A percentile compares a stretch with the other conserved stretches of the same genome.
Conservation (phyloP, 2,113 vertebrate species). For the Poeciliopsis prolifica region DNA sequence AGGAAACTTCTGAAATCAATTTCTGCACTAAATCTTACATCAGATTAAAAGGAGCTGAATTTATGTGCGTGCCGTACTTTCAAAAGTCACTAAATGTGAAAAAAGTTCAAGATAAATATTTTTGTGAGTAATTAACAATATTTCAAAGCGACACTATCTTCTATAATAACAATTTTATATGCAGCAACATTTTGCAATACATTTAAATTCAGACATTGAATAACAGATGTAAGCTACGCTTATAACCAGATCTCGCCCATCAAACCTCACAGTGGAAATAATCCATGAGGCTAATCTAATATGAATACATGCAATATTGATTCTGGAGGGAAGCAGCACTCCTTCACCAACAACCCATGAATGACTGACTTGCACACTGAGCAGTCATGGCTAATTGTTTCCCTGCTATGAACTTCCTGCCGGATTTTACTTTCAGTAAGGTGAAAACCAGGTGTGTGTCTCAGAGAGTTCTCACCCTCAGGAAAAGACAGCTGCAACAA, state of each 20-base stretch:
- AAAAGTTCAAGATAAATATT: background rate
- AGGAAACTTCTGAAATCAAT: background rate
- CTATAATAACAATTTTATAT: background rate
- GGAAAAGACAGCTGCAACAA: background rate
- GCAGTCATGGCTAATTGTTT: slow-evolving; percentile 37
- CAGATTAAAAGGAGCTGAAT: background rate
- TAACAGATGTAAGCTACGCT: slow-evolving; percentile 11
- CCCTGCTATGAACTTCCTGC: slow-evolving; percentile 19
- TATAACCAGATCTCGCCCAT: slow-evolving; percentile 32
- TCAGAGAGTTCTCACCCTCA: background rate
- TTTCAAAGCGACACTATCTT: background rate
- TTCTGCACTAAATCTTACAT: background rate
- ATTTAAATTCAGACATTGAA: background rate
- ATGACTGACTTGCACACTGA: slow-evolving; percentile 50
- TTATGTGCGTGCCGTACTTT: background rate
- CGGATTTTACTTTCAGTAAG: slow-evolving; percentile 17
- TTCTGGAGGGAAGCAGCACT: slow-evolving; percentile 26
- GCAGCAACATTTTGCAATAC: background rate
- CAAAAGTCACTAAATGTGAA: background rate
- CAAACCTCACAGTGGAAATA: slow-evolving; percentile 44
- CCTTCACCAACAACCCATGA: slow-evolving; percentile 50
- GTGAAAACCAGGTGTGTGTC: slow-evolving; percentile 25
- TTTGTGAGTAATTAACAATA: background rate
- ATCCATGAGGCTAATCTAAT: slow-evolving; percentile 53
- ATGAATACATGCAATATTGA: slow-evolving; percentile 59